Base-by-base conservation (phyloP, 2,888 invertebrate species). In the Sarcophaga subvicina region DNA sequence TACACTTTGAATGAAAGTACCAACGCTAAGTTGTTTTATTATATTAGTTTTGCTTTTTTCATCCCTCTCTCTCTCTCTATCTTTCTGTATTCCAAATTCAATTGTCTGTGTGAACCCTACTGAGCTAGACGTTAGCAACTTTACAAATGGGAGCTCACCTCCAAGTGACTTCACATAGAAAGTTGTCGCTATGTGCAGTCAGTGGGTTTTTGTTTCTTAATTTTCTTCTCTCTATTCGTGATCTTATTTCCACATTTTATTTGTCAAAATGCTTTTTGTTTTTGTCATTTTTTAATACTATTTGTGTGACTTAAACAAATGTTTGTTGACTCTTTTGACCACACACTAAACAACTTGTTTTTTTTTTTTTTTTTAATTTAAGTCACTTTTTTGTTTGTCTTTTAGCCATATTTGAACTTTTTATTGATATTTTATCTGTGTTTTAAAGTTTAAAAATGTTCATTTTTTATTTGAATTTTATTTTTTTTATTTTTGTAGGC, bases 341-440 rank as follows among this genome's bases (percentile, higher is more conserved):
- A 71, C 82, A 82, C 82, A 64, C 45, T 67, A 20, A 66, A 17
- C 10, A 45, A 37, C 14, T 17, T n/a, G n/a, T n/a, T 27, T 5
- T 14, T 66, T 72, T 59, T 47, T 67, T 27, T 45, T 60, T 22
- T 22, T 22, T 22, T 22, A 22, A 22, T 22, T 22, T 22, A 22
- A 22, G 22, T 1, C 22, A 22, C 22, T 22, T 22, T 22, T 22
- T 22, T 22, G 22, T 22, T 79, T 27, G 54, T 6, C 37, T 27
- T n/a, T 64, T 22, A 49, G 17, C 73, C 66, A 76, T 20, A 47
- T 54, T 45, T 45, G 3, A 20, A 22, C 27, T 75, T 81, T 70
- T 67, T 69, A 75, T 75, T 81, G 75, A 81, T 76, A 81, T 70
- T 63, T 76, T 69, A 62, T 69, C 20, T 75, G 54, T 75, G 54